Base-by-base conservation (phyloP, 2,797 vertebrate species). In the Oophaga sylvatica region DNA sequence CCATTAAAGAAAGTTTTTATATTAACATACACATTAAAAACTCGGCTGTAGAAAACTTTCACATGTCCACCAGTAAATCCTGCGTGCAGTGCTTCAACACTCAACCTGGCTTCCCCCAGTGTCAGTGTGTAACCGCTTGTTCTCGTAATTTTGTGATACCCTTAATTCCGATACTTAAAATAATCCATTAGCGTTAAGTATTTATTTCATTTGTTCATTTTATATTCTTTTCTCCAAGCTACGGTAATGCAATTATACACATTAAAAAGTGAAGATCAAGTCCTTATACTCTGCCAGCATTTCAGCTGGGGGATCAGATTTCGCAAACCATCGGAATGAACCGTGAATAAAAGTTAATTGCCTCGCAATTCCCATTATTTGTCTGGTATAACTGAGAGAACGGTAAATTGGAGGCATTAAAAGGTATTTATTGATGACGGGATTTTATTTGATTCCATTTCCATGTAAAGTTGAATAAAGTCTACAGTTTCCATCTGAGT, bases 211-310 rank as follows among this genome's bases (percentile, higher is more conserved):
- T 13, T 65, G 12, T 56, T 53, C 19, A 0, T 79, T 57, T 26
- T 70, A 22, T 57, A 17, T 35, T 83, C 65, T 57, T 59, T 45
- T 57, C 48, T 83, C 17, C 48, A 22, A 48, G 29, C 62, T 26
- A 60, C 29, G 6, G 67, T 60, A 70, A 75, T 35, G 73, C 68
- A 77, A 84, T 76, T 62, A 84, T 29, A 62, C 19, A 62, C 41
- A 84, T 62, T 84, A 45, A 76, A 65, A 31, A n/a, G 35, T 84
- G 63, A 63, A 76, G 31, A 76, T 84, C 29, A 84, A 31, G 20
- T 59, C 17, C 59, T 26, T 35, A 22, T 2, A 35, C 70, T 62
- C 56, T 17, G 67, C 53, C 48, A 71, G 3, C 10, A 63, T 76
- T 84, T 77, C 56, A 26, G 45, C 53, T 65, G 26, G 31, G 20